Base-by-base conservation (phyloP, 2,888 invertebrate genomes). In the Ischnus inquisitorius region DNA sequence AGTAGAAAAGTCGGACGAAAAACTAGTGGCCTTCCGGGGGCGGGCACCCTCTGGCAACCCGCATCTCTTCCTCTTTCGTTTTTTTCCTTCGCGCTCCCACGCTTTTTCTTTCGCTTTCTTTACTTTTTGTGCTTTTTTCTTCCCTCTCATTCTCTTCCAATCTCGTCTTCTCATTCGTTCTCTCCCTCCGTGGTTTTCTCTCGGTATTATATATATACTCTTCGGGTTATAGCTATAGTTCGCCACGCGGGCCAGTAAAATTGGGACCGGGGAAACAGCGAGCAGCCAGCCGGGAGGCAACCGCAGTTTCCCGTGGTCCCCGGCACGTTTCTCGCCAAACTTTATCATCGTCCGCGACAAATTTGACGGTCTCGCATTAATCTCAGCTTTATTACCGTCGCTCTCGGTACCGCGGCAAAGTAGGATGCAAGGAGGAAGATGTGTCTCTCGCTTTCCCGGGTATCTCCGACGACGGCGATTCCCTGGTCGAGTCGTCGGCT, bases 341-440 rank as follows among this genome's bases (percentile, higher is more conserved):
- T 88, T 88, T 88, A 86, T 90, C 88, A 88, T 86, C 79, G 85
- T 72, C 83, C 83, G 79, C 87, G 89, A 89, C 89, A 90, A 89
- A 90, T 90, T 91, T 89, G 89, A 90, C 87, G 87, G 83, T 85
- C 76, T 78, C 83, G 87, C 88, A 90, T 90, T 90, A 89, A 88
- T 89, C 89, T 88, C 84, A 80, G 82, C 87, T 89, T 88, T 85
- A 90, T 90, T 90, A 88, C 76, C 76, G 76, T 68, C 54, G 76
- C 25, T 46, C 28, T 57, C 54, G 65, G 65, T 51, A 64, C 65
- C 39, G 65, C 41, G 75, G 54, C 48, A 10, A 28, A 62, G 69
- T 16, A 19, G 19, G 51, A 16, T 34, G 51, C 4, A 1, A 34
- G 28, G 39, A 34, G 51, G 28, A 22, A 41, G 41, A 65, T 54